Evolutionary conservation across 1,140 invertebrate genomes (phyloP), one percentile per base, ranked within the genome.

Genomic region (Anastatus disparis): DNA sequence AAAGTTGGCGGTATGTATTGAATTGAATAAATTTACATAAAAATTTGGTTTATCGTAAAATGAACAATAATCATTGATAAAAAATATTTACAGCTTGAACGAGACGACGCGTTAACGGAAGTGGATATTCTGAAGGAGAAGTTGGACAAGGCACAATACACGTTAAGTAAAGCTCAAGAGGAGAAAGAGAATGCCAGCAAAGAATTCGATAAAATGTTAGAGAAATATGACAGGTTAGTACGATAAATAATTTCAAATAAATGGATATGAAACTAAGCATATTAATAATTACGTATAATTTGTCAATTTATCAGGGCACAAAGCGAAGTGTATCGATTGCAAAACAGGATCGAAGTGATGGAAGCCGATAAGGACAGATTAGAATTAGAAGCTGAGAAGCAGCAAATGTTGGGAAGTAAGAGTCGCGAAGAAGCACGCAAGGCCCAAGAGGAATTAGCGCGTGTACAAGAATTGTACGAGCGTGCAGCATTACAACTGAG

Each of bases 141-240:
- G 86, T 82, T 95, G 29, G 95, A 97, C 55, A 97, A 97, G 81
- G 88, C 92, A 31, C 90, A 95, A 42, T 91, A 93, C 71, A 88
- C 91, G 24, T 87, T 92, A 56, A 91, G 91, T 78, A 95, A 95
- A 84, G 89, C 92, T 0, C 89, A 94, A 67, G 95, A 97, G 77
- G 95, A 97, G 76, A 93, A 94, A 76, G 95, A 97, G 77, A 91
- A 88, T 56, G 90, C 92, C 40, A 93, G 93, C 85, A 94, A 94
- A 84, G 95, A 97, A 85, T 93, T 95, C 80, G 95, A 97, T 78
- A 94, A 95, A 85, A 91, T 96, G 84, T 85, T 95, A 75, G 95
- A 97, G 85, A 97, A 97, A 88, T 95, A 95, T 82, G 95, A 97
- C 85, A 93, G 94, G 92, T 94, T 89, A 82, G 72, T 64, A 8